Evolutionary conservation across 2,888 invertebrate species (phyloP).

Genomic region (Gari tellinella): DNA sequence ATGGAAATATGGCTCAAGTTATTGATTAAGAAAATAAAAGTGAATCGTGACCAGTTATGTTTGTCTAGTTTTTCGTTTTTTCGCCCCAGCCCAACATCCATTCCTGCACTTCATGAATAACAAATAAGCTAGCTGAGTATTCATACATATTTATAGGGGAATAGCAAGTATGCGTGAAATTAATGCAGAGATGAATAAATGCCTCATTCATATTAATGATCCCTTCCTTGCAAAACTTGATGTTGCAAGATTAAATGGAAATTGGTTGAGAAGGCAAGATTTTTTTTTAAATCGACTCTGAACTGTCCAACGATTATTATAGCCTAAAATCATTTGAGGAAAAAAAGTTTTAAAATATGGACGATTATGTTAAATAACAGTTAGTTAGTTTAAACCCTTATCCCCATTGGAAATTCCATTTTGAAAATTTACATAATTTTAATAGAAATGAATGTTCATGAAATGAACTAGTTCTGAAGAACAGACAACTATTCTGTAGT

Average conservation of each 20-base stretch:
- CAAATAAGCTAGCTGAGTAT: slow-evolving; percentile 9
- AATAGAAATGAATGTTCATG: no score
- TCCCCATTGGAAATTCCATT: no score
- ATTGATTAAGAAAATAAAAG: not conserved
- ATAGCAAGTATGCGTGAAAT: slow-evolving; percentile 28
- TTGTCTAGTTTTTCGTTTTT: not conserved
- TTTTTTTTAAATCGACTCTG: not conserved
- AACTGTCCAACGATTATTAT: no score
- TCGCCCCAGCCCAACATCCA: no score
- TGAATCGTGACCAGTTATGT: not conserved
- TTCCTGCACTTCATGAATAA: slow-evolving; percentile 11
- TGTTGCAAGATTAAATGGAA: slow-evolving; percentile 47
- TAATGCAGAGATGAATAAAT: slow-evolving; percentile 31
- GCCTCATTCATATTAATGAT: slow-evolving; percentile 56
- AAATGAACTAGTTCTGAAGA: no score
- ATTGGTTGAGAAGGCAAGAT: not conserved
- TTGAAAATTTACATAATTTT: no score
- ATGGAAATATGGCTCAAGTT: not conserved
- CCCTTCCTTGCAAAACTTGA: slow-evolving; percentile 17
- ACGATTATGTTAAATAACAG: no score
- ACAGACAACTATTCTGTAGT: no score
- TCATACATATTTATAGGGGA: slow-evolving; percentile 56
- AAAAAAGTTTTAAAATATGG: no score
- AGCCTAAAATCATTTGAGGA: no score
- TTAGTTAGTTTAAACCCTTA: no score